A percentile compares a stretch with the other conserved stretches of the same genome.
phyloP scores from a whole-genome alignment of 2,797 vertebrate genomes.

The Micrastur ruficollis region DNA sequence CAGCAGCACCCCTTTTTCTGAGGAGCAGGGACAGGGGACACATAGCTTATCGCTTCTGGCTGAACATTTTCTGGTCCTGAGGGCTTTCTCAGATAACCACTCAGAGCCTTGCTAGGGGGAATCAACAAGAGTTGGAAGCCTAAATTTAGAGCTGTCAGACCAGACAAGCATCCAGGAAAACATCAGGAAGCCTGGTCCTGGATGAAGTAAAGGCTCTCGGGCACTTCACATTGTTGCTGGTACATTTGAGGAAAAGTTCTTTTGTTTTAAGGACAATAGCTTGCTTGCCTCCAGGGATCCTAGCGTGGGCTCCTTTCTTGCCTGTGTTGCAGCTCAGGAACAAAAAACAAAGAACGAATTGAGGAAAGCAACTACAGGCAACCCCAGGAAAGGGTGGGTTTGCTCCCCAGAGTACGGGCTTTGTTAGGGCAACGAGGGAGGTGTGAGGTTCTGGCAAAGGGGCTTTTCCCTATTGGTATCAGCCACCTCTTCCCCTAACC shows the following conservation, averaged over 20 bases:
- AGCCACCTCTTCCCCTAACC: neutral
- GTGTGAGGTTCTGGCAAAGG: neutral
- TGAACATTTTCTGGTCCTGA: neutral
- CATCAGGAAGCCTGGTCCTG: neutral
- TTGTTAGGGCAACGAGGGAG: neutral
- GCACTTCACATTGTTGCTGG: neutral
- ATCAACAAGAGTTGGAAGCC: neutral
- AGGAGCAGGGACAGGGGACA: neutral
- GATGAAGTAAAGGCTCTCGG: neutral
- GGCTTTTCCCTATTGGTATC: neutral
- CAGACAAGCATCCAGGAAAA: neutral
- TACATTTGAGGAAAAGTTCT: neutral
- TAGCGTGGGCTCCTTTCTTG: neutral
- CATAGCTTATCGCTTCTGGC: fast-evolving
- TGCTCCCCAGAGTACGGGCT: neutral
- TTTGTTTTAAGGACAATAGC: conserved; percentile 47
- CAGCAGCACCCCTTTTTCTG: neutral
- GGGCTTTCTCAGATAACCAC: neutral
- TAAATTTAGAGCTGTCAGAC: neutral
- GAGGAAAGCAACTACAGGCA: neutral
- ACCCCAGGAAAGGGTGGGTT: neutral
- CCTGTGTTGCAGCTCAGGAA: neutral
- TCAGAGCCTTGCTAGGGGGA: neutral
- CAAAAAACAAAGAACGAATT: neutral
- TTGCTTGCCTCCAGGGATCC: neutral